Conservation (phyloP, 2,888 invertebrate species). For the Synergus japonicus region DNA sequence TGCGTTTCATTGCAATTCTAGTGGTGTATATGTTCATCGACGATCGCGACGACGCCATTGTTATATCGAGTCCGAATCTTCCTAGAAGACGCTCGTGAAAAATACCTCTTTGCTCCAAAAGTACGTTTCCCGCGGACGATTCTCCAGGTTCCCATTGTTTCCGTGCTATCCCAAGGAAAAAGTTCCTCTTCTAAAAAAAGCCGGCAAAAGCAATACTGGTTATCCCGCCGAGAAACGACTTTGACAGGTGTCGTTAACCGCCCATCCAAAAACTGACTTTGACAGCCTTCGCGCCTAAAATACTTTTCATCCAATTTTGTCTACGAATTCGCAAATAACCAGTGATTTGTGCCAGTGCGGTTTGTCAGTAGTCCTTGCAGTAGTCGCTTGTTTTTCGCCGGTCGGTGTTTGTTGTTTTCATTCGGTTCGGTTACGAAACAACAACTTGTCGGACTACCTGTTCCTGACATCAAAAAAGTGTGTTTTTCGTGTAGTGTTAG, state of each 20-base stretch:
- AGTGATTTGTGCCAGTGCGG: not conserved
- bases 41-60: conserved; percentile 38
- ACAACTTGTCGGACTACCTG: not conserved
- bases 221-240: conserved; percentile 26
- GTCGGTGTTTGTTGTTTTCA: conserved; percentile 18
- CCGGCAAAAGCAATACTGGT: conserved; percentile 11
- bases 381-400: not conserved
- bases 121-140: not conserved
- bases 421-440: not conserved
- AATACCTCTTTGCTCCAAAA: conserved; percentile 2
- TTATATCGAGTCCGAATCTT: conserved; percentile 2
- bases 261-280: not conserved
- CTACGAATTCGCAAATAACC: not conserved
- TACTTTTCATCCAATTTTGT: not conserved
- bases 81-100: not conserved
- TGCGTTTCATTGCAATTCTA: conserved; percentile 18
- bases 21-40: conserved; percentile 35
- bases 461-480: conserved; percentile 45
- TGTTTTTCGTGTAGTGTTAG: conserved; percentile 51
- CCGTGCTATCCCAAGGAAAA: not conserved
- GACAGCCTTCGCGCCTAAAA: conserved; percentile 11
- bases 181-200: not conserved
- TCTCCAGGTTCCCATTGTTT: not conserved
- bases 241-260: conserved; percentile 27
- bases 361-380: not conserved